These are phyloP conservation scores for Hiodon tergisus DNA, from an alignment of 2,113 vertebrate genomes.

Conservation along the genomic window DNA sequence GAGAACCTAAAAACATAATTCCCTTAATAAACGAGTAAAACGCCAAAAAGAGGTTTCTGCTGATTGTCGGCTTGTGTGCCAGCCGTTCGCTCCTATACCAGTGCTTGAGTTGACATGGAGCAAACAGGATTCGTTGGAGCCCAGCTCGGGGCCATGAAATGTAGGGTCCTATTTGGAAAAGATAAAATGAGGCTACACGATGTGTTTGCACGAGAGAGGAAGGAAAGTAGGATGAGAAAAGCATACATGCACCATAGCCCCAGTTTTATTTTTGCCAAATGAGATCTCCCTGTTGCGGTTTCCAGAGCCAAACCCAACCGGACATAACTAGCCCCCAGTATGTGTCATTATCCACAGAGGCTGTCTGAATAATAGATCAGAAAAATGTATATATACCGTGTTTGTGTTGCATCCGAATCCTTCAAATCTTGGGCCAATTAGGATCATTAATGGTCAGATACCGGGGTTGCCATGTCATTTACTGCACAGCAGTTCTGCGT, in stretches of 20 bases:
- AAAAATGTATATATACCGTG: not conserved
- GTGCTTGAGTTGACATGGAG: conserved; percentile 20
- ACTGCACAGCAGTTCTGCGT: no score
- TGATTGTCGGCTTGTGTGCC: no score
- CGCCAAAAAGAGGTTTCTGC: no score
- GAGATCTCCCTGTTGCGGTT: conserved; percentile 8
- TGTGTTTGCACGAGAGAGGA: no score
- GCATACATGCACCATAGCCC: not conserved
- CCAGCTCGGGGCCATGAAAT: conserved; percentile 24
- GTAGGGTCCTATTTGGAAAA: not conserved
- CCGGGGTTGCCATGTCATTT: no score
- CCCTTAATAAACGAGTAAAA: no score
- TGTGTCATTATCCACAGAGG: not conserved
- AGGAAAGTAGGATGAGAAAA: no score
- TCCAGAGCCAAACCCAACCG: not conserved
- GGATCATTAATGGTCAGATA: not conserved
- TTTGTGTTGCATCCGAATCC: conserved; percentile 18
- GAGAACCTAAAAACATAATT: no score
- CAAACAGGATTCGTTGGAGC: conserved; percentile 28
- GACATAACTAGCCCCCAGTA: conserved; percentile 7
- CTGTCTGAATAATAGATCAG: not conserved
- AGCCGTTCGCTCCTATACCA: conserved; percentile 5
- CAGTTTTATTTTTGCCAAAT: conserved; percentile 13
- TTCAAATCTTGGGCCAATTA: not conserved
- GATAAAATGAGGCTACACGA: no score